Base-by-base conservation (phyloP, 2,888 invertebrate genomes). In the Thera britannica region DNA sequence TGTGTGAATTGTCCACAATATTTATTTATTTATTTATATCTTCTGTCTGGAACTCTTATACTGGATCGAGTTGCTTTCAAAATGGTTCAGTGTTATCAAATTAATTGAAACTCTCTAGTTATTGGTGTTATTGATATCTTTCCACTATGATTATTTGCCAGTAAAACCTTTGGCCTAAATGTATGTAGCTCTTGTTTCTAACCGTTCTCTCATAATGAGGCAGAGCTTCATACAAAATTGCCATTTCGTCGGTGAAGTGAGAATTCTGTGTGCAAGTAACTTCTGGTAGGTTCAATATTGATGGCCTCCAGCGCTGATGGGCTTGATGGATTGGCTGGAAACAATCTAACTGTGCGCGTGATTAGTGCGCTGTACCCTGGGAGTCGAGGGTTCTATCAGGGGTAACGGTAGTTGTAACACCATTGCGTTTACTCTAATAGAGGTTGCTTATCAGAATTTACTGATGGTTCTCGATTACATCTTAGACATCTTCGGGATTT, bases 311-410 rank as follows among this genome's bases (percentile, higher is more conserved):
- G 69, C 70, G 64, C 62, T 67, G 67, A 71, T 73, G 72, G 71
- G 56, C 65, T 62, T 77, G 66, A 63, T 63, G 60, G 57, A 56
- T 57, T 23, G 12, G 57, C 7, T 57, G 41, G 82, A 85, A 82
- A 85, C 83, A 80, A 81, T 79, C 78, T 90, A 90, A 90, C 90
- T 87, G 91, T 90, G 82, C 73, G 70, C 68, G 63, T 78, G 81
- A 86, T 87, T 86, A 82, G 82, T 46, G 44, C 44, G 6, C 80
- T 75, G 77, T 77, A 83, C 81, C 84, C 84, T 84, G 79, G 80
- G 80, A 84, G 83, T 84, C 83, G 87, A 87, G 87, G 79, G 83
- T 82, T 82, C 89, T 87, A 90, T 90, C 88, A 90, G 80, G 79
- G 72, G 57, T 89, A 90, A 90, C 91, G 90, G 91, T 85, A 75